phyloP scores from a whole-genome alignment of 2,888 invertebrate species.

The Odontothrips loti region DNA sequence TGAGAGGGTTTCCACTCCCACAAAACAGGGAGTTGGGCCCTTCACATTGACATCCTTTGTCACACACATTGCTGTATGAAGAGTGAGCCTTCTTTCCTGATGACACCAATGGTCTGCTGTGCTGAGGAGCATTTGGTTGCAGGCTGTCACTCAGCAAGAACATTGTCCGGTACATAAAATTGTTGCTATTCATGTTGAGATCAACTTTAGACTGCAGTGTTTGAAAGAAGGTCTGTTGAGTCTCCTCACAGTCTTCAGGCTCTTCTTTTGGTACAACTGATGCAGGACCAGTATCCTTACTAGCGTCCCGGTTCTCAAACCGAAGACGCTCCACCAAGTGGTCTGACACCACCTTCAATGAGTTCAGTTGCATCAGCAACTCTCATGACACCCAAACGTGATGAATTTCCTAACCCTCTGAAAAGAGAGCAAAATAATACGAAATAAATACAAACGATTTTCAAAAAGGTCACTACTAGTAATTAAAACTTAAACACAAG shows the following conservation, averaged over 20 bases:
- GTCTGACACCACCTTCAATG: slow-evolving; percentile 40
- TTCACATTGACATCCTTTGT: slow-evolving; percentile 4
- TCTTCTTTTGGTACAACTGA: background rate
- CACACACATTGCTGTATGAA: background rate
- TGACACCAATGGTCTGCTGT: slow-evolving; percentile 1
- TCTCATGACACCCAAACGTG: background rate
- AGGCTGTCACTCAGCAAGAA: slow-evolving; percentile 15
- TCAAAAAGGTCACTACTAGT: background rate
- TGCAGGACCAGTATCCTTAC: background rate
- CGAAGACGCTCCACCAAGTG: slow-evolving; percentile 39
- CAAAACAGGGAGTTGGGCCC: slow-evolving; percentile 7
- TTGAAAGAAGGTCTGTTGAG: background rate
- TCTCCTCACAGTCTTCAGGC: background rate
- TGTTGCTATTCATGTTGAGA: slow-evolving; percentile 20
- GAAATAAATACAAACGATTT: background rate
- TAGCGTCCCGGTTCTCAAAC: slow-evolving; percentile 37
- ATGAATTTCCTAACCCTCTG: background rate
- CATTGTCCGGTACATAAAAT: slow-evolving; percentile 17
- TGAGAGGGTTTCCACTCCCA: background rate
- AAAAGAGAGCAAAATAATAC: background rate
- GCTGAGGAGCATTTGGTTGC: background rate
- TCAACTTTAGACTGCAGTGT: background rate
- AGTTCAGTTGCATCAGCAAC: slow-evolving; percentile 35
- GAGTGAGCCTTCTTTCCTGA: background rate
- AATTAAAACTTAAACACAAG: background rate